A percentile compares a stretch with the other conserved stretches of the same genome.
Evolutionary conservation across 1,140 invertebrate species (phyloP).

Genomic region (Psix sp.): DNA sequence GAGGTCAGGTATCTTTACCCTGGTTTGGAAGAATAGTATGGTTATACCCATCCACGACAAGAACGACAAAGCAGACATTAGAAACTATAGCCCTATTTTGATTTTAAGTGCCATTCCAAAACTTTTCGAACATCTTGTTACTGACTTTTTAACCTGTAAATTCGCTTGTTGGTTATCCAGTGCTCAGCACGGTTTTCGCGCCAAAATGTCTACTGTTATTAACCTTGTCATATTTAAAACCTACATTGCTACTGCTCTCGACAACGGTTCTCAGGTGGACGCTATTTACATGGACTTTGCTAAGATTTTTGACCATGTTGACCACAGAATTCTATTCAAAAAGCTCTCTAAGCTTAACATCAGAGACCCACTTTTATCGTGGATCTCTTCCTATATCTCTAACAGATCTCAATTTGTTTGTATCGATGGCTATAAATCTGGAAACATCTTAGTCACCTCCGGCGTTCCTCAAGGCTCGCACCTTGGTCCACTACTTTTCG

Average conservation of each 20-base stretch:
- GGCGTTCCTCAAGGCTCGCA: slow-evolving; percentile 17
- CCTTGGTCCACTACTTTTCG: slow-evolving; percentile 8
- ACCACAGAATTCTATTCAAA: not conserved
- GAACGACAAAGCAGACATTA: not conserved
- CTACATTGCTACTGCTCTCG: not conserved
- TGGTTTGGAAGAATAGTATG: not conserved
- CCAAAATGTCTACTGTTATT: slow-evolving; percentile 12
- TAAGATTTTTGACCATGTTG: slow-evolving; percentile 26
- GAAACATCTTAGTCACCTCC: not conserved
- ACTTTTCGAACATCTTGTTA: slow-evolving; percentile 6
- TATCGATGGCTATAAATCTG: not conserved
- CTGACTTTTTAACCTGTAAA: not conserved
- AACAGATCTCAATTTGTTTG: not conserved
- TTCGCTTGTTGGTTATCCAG: not conserved
- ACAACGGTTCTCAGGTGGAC: slow-evolving; percentile 12
- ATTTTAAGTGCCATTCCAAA: slow-evolving; percentile 5
- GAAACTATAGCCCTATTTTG: slow-evolving; percentile 10
- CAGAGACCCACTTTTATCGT: not conserved
- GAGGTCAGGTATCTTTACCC: not conserved
- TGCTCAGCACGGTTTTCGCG: slow-evolving; percentile 34
- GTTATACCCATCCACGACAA: not conserved
- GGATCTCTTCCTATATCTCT: not conserved
- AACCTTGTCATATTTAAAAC: slow-evolving; percentile 10
- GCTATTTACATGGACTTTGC: slow-evolving; percentile 32
- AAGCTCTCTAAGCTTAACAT: not conserved